These are phyloP conservation scores for Elachura formosa DNA, from an alignment of 2,113 vertebrate genomes.

Conservation along the genomic window DNA sequence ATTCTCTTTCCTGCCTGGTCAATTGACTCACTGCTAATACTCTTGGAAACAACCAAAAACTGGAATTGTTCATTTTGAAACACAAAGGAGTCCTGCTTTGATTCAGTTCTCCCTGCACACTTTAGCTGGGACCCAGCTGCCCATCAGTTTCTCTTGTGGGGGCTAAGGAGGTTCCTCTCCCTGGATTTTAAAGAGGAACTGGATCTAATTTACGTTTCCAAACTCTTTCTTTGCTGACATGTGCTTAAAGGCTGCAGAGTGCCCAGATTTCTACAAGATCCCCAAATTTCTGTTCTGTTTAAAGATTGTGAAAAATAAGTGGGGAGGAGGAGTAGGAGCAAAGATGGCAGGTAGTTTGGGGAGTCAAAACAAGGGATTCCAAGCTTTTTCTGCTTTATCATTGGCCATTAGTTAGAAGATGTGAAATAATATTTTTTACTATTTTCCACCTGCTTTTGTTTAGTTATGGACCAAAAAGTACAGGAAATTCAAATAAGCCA, in stretches of 20 bases:
- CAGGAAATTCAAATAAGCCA: not conserved
- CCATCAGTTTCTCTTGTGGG: not conserved
- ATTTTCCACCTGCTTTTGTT: not conserved
- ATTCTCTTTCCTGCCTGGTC: not conserved
- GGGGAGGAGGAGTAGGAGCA: not conserved
- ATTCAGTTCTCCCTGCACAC: not conserved
- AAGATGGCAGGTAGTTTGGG: not conserved
- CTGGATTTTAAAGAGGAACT: not conserved
- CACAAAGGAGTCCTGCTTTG: not conserved
- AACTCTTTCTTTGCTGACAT: not conserved
- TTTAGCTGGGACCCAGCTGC: not conserved
- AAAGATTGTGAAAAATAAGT: not conserved
- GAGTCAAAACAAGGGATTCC: not conserved
- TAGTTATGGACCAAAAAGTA: not conserved
- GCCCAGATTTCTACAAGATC: not conserved
- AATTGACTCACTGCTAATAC: not conserved
- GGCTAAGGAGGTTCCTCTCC: not conserved
- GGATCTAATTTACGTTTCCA: not conserved
- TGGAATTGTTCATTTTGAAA: constrained; percentile 14
- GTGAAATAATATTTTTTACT: not conserved
- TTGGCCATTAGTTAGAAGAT: not conserved
- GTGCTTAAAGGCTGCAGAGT: not conserved
- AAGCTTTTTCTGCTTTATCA: not conserved
- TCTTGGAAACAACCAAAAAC: constrained; percentile 3
- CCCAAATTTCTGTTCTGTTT: not conserved